Evolutionary conservation across 2,888 invertebrate genomes (phyloP), one percentile per base, ranked within the genome.

Genomic region (Loripinus fragilis): DNA sequence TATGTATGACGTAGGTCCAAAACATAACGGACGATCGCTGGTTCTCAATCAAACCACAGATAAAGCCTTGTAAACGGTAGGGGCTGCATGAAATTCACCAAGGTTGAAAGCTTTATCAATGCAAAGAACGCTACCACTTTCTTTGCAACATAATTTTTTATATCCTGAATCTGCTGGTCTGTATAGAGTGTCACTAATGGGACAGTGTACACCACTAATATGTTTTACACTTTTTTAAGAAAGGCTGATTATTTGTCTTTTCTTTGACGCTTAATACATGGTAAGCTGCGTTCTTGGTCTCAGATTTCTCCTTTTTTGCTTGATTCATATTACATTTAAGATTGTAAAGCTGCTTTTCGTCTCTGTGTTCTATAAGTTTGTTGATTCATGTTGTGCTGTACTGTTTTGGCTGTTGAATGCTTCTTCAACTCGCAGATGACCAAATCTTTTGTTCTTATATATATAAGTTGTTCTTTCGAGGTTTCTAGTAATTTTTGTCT

Each of bases 71-170:
- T 38, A 38, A 5, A 38, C 5, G 5, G 38, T 38, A 25, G 28
- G 55, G 2, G 55, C 25, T 5, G 25, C 55, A 25, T 55, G 28
- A 25, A 55, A 55, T 17, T 55, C 55, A 5, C 55, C 55, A 10
- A 55, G 55, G 55, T 55, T 55, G 25, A n/a, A 55, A 5, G 55
- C 25, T 15, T 55, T 55, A 23, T 55, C 55, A 2, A 55, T 55
- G 5, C 48, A n/a, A 17, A 48, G 5, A 48, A 3, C 20, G 48
- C 48, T n/a, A 5, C 48, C n/a, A 5, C 48, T 20, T 10, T 48
- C 25, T 25, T 8, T 55, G 25, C 25, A n/a, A 15, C 55, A 55
- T 25, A 55, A 25, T 5, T 28, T 23, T 25, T 55, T 8, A 55
- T 25, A 28, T 55, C 55, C 12, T 2, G 23, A 12, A 55, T 55